Evolutionary conservation across 2,888 invertebrate species (phyloP), one percentile per base, ranked within the genome.

Genomic region (Nycteola revayana): DNA sequence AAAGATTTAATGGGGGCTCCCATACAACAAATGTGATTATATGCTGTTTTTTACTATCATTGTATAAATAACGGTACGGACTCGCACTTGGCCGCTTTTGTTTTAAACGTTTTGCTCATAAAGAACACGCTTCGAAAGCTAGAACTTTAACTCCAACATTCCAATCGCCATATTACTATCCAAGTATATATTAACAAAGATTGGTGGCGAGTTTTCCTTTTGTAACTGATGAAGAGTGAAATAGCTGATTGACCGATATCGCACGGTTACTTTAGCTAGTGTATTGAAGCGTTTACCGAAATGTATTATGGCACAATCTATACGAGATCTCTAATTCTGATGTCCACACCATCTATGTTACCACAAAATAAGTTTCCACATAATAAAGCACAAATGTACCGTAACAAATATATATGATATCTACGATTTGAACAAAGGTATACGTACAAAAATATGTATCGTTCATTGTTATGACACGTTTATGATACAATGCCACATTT

Each of bases 341-440:
- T 53, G 32, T 34, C 43, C 46, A 27, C 33, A 38, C 36, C 45
- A 40, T 39, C 66, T n/a, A n/a, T n/a, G n/a, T n/a, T n/a, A n/a
- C n/a, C n/a, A n/a, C n/a, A 61, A 65, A 48, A 57, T 61, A 55
- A 44, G 63, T 74, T 82, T 81, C 79, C 80, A 75, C 75, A 64
- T 71, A 74, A 82, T 82, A 80, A 75, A 77, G 54, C 72, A 65
- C 77, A 75, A 82, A 80, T 76, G 80, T 75, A 65, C 70, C 74
- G 78, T 49, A 61, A 51, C 38, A 68, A 79, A 81, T 75, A 72
- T 72, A 75, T 70, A 75, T 73, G 74, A 69, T 61, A 60, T 60
- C 60, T 60, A 58, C 52, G 59, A 55, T 50, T 60, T 30, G 39
- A 54, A 51, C 40, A 56, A 45, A 49, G 47, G 41, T 31, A 25